A percentile compares a stretch with the other conserved stretches of the same genome.
Conservation (phyloP, 2,888 invertebrate species). For the Caenorhabditis japonica region DNA sequence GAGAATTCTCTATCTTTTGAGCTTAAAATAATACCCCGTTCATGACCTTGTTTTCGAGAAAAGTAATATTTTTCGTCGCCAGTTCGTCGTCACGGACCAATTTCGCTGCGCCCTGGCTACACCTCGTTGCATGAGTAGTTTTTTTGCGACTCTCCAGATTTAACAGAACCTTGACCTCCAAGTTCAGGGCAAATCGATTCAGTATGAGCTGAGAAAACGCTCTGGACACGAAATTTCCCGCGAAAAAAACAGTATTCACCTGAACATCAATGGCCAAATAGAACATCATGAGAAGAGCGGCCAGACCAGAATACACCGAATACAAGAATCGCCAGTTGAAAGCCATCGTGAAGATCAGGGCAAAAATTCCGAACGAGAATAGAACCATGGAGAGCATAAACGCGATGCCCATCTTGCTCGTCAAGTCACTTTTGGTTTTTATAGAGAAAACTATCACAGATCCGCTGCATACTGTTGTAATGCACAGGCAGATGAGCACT, state of each 20-base stretch:
- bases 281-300: slow-evolving; percentile 81
- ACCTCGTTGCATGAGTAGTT: too few species aligned
- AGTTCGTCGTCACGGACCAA: too few species aligned
- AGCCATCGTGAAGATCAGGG: slow-evolving; percentile 70
- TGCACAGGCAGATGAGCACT: slow-evolving; percentile 68
- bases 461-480: slow-evolving; percentile 69
- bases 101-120: too few species aligned
- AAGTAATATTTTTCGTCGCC: too few species aligned
- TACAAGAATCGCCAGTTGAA: slow-evolving; percentile 58
- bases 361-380: slow-evolving; percentile 80
- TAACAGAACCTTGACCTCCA: too few species aligned
- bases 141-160: too few species aligned
- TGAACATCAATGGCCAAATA: slow-evolving; percentile 83
- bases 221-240: too few species aligned
- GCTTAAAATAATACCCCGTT: too few species aligned
- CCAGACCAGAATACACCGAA: slow-evolving; percentile 80
- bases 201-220: too few species aligned
- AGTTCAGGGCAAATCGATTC: too few species aligned
- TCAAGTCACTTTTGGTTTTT: slow-evolving; percentile 74
- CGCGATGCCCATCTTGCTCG: slow-evolving; percentile 79
- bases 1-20: too few species aligned
- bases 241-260: slow-evolving; percentile 31
- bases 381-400: slow-evolving; percentile 80
- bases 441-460: slow-evolving; percentile 71
- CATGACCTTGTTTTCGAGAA: too few species aligned